Base-by-base conservation (phyloP, 2,888 invertebrate species). In the Rhagonycha fulva region DNA sequence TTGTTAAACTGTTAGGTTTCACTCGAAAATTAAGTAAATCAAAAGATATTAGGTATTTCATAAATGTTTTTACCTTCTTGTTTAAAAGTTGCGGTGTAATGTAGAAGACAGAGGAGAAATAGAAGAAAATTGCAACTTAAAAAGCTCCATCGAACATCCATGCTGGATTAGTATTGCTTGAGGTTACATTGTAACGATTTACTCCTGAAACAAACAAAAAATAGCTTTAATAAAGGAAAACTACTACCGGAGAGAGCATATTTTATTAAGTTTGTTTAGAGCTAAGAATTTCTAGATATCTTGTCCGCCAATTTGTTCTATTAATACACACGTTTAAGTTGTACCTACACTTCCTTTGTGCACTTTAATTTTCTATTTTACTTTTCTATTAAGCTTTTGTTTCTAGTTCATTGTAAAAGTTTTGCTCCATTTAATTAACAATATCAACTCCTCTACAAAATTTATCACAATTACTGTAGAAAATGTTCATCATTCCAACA, bases 121-220 rank as follows among this genome's bases (percentile, higher is more conserved):
- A 86, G 83, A 81, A 85, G 81, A 78, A 85, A 82, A 78, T 83
- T 85, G 81, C 83, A 82, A 82, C 84, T 82, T 81, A 84, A 84
- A 83, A 84, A 81, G 81, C 84, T 85, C 87, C 87, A 87, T 87
- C 86, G 87, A 83, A 85, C 86, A 84, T 87, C 87, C 87, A 87
- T 87, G 82, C 82, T 83, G 83, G 81, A 79, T 76, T 76, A 24
- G 80, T 85, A 83, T 85, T 83, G 84, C 83, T 82, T 82, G 82
- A 78, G 85, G 83, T 86, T 86, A 87, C 86, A 86, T 87, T 82
- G 84, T 85, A 85, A 83, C 82, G 81, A 79, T 83, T 82, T 84
- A 80, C 79, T 81, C 82, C 87, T 87, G 84, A 73, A 87, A 87
- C 81, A 84, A 85, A 85, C 78, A 82, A 79, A 81, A 78, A 77